phyloP scores from a whole-genome alignment of 2,888 invertebrate genomes.

The Drosophila meridionalis region DNA sequence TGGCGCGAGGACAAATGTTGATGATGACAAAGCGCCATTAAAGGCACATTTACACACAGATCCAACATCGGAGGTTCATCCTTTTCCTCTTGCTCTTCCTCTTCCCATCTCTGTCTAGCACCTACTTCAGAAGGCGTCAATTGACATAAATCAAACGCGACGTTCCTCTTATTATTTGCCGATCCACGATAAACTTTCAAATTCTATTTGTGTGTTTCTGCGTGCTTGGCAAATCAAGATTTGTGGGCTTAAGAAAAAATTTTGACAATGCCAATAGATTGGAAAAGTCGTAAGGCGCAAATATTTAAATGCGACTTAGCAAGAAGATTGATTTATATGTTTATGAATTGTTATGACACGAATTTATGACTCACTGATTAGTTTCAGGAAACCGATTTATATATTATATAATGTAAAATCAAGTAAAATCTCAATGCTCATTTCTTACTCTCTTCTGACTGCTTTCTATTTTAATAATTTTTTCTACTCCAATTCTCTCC shows the following conservation, averaged over 20 bases:
- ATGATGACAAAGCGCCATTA: conserved; percentile 83
- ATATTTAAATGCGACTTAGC: neutral
- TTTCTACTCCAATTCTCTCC: too few species aligned
- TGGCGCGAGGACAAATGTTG: conserved; percentile 79
- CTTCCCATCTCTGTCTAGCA: conserved; percentile 15
- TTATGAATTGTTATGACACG: neutral
- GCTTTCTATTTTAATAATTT: too few species aligned
- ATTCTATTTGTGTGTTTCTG: conserved; percentile 21
- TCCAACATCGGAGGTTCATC: conserved; percentile 7
- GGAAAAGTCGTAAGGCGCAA: conserved; percentile 36
- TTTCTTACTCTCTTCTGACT: too few species aligned
- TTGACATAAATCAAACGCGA: conserved; percentile 77
- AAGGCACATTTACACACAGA: conserved; percentile 79
- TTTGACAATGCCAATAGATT: conserved; percentile 47
- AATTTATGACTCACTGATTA: neutral
- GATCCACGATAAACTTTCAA: conserved; percentile 53
- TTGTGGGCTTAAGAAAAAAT: conserved; percentile 43
- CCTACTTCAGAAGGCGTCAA: conserved; percentile 59
- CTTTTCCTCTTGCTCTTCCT: neutral
- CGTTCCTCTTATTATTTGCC: conserved; percentile 77
- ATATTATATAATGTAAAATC: neutral
- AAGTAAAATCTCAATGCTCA: neutral
- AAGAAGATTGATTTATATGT: neutral
- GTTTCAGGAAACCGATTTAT: neutral
- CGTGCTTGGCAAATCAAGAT: conserved; percentile 52